Base-by-base conservation (phyloP, 2,113 vertebrate species). In the Merops nubicus region DNA sequence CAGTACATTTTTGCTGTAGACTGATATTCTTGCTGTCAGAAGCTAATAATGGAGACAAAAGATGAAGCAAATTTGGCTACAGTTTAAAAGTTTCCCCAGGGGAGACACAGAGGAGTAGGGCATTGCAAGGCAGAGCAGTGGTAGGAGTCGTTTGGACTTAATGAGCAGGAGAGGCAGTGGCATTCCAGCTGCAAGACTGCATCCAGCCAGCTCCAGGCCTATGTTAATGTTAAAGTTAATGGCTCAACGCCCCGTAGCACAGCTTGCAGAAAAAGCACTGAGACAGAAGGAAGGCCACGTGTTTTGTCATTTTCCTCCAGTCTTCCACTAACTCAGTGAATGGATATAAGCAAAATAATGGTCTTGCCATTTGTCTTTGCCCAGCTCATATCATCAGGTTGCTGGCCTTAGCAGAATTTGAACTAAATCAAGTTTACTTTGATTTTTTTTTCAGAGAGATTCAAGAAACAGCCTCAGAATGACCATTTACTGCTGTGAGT, bases 171-270 rank as follows among this genome's bases (percentile, higher is more conserved):
- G 5, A 63, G 13, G 25, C 73, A 80, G 34, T 17, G 25, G 25
- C 54, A 73, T 68, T 89, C 59, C 48, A 68, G 43, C 22, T 80
- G 29, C 38, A 67, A 40, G 77, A 15, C 38, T 80, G 21, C 40
- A 18, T 25, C 2, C 25, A 50, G 15, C 9, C 33, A 68, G 48
- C 19, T 0, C 0, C 29, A 1, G 4, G 72, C 25, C n/a, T 60
- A 16, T 15, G 64, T 8, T 33, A 67, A 25, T 6, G 3, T 53
- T 80, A 47, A 88, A 69, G 31, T 68, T 76, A 50, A 65, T n/a
- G 6, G 40, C 34, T 28, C 3, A 3, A 36, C 14, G 59, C 16
- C 28, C 28, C 1, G 1, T 6, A 47, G 59, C 31, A 73, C 6
- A 64, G 48, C 12, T 64, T 67, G 48, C 36, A 72, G 78, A 25